Evolutionary conservation across 2,113 vertebrate species (phyloP).

Genomic region (Camelus bactrianus): DNA sequence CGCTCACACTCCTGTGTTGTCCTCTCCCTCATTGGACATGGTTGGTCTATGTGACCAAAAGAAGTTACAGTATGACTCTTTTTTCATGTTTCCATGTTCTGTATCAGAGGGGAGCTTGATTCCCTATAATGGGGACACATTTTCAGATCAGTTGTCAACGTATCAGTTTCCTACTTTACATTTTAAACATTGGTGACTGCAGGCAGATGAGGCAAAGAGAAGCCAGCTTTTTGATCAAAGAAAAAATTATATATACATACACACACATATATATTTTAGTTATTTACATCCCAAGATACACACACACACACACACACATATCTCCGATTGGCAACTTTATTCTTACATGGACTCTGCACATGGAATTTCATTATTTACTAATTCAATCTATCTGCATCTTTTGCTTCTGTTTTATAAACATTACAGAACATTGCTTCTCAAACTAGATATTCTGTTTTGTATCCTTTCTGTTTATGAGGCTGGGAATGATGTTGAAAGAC

Average conservation of each 20-base stretch:
- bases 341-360: not conserved
- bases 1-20: fast-evolving
- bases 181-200: fast-evolving
- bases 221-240: not conserved
- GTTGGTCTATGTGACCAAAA: too few species aligned
- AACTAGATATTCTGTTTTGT: not conserved
- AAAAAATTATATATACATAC: too few species aligned
- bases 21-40: fast-evolving
- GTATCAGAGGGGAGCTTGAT: not conserved
- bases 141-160: not conserved
- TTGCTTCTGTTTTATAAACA: not conserved
- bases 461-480: not conserved
- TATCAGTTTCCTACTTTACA: not conserved
- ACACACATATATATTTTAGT: too few species aligned
- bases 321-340: not conserved
- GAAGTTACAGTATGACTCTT: fast-evolving
- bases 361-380: not conserved
- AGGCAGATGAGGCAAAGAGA: not conserved
- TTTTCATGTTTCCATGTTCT: not conserved
- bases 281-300: too few species aligned
- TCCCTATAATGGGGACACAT: not conserved
- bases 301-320: too few species aligned
- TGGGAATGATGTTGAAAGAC: not conserved
- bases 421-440: not conserved
- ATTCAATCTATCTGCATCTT: fast-evolving